These are phyloP conservation scores for Myoxocephalus aenaeus DNA, from an alignment of 2,797 vertebrate species.

Conservation along the genomic window DNA sequence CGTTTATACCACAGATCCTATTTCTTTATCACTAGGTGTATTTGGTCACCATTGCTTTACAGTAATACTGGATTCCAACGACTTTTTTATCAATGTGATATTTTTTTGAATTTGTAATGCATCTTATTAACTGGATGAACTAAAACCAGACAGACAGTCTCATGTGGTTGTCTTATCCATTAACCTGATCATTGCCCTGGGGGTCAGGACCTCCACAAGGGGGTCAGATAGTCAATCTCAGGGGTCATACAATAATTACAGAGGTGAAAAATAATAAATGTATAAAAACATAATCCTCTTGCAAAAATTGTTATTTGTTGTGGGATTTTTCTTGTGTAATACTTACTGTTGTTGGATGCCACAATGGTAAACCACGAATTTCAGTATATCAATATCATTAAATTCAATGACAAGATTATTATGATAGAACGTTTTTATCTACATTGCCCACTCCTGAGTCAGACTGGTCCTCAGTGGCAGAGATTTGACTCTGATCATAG, in stretches of 20 bases:
- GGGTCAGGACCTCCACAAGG: not conserved
- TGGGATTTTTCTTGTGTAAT: not conserved
- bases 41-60: not conserved
- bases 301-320: not conserved
- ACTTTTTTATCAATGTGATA: not conserved
- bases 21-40: not conserved
- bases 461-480: not conserved
- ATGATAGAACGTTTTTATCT: not conserved
- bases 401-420: too few relatives aligned
- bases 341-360: not conserved
- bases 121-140: not conserved
- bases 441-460: not conserved
- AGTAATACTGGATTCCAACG: not conserved
- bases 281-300: not conserved
- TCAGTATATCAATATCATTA: not conserved
- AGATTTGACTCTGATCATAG: conserved; percentile 6
- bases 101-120: not conserved
- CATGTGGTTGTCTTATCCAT: too few relatives aligned
- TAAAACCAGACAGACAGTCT: not conserved
- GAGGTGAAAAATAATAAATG: not conserved
- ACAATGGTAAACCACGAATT: not conserved
- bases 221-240: not conserved
- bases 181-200: too few relatives aligned
- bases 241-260: not conserved
- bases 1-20: not conserved